These are phyloP conservation scores for Mustelus asterias DNA, from an alignment of 2,113 vertebrate genomes.

Conservation along the genomic window DNA sequence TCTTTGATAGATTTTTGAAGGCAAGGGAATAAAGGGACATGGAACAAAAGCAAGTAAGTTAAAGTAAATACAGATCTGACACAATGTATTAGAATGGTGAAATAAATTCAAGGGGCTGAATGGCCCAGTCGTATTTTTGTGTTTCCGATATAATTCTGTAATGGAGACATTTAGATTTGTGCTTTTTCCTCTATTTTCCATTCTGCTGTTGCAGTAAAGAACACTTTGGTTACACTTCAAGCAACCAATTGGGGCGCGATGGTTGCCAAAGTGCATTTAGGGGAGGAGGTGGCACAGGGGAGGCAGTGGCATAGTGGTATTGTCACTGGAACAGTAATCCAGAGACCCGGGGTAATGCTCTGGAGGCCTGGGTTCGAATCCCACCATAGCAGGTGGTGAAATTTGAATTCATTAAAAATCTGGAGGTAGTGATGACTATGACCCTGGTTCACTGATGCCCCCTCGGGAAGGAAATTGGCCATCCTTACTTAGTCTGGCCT, in stretches of 20 bases:
- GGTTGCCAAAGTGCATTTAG: neutral
- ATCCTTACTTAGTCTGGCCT: too few species aligned
- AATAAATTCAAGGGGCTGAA: neutral
- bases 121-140: neutral
- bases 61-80: neutral
- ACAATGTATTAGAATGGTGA: neutral
- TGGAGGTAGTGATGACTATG: too few species aligned
- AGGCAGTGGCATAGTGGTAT: too few species aligned
- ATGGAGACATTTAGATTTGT: neutral
- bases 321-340: too few species aligned
- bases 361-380: too few species aligned
- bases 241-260: neutral
- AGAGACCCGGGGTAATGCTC: too few species aligned
- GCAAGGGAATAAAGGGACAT: neutral
- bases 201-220: neutral
- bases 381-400: too few species aligned
- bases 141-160: neutral
- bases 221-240: neutral
- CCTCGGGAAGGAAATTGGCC: too few species aligned
- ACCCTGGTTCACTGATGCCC: too few species aligned
- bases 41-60: neutral
- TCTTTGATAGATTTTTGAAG: neutral
- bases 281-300: too few species aligned
- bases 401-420: too few species aligned
- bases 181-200: neutral